Conservation (phyloP, 64 coral and sea anemone genomes). For the Montipora capricornis region DNA sequence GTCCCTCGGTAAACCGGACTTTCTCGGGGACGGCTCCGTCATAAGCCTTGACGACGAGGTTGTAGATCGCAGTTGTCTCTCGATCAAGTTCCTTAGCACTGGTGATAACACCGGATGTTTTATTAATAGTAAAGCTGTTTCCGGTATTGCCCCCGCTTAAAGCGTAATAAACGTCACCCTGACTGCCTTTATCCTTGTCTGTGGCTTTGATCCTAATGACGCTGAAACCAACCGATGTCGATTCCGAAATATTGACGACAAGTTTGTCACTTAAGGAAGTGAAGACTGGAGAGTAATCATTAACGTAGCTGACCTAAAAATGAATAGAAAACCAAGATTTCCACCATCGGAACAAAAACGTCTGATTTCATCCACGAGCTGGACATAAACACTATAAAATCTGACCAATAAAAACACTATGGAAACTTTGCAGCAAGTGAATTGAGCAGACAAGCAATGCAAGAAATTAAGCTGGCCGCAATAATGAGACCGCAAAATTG, state of each 20-base stretch:
- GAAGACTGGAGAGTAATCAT: constrained; percentile 79
- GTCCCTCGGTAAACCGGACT: constrained; percentile 42
- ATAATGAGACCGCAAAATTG: no score
- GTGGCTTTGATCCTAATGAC: constrained; percentile 57
- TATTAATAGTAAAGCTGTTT: constrained; percentile 58
- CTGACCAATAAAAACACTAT: no score
- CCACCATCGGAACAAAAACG: no score
- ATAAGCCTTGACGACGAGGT: constrained; percentile 38
- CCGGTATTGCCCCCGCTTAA: constrained; percentile 48
- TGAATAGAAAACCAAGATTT: background rate
- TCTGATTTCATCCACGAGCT: no score
- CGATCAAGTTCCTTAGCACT: constrained; percentile 48
- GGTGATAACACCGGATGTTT: constrained; percentile 47
- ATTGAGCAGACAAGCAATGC: no score
- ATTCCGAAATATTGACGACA: constrained; percentile 15
- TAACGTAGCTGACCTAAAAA: constrained; percentile 70
- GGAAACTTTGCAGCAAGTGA: no score
- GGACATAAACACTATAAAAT: no score
- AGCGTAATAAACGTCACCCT: constrained; percentile 61
- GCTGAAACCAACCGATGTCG: background rate
- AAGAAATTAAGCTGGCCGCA: no score
- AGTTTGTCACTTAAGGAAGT: constrained; percentile 12
- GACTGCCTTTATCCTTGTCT: constrained; percentile 69
- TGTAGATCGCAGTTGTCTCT: constrained; percentile 34
- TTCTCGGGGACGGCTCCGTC: constrained; percentile 77